These are phyloP conservation scores for Polypedilum vanderplanki DNA, from an alignment of 1,140 invertebrate species.

Conservation along the genomic window DNA sequence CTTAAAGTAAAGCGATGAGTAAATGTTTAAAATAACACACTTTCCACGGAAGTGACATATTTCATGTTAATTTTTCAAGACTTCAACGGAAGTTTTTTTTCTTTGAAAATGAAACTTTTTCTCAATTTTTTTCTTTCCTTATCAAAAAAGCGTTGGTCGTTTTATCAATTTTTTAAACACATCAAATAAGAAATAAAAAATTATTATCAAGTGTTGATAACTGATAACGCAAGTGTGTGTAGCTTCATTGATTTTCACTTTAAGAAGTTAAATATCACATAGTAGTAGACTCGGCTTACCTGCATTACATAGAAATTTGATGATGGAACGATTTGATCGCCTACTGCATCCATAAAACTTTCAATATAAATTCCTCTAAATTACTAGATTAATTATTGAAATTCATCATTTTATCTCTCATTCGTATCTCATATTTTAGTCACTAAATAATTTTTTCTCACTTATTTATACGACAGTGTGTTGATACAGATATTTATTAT, in stretches of 20 bases:
- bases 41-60: constrained; percentile 11
- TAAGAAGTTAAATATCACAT: background rate
- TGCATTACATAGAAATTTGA: constrained; percentile 45
- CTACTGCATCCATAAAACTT: constrained; percentile 44
- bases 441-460: too few species aligned
- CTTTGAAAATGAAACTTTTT: background rate
- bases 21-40: background rate
- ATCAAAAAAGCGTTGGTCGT: background rate
- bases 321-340: constrained; percentile 43
- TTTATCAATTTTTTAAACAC: background rate
- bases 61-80: background rate
- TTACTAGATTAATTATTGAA: background rate
- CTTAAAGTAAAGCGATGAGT: background rate
- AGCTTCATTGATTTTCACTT: background rate
- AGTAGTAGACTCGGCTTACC: constrained; percentile 35
- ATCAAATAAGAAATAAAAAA: constrained; percentile 5
- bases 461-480: too few species aligned
- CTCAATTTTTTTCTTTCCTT: background rate
- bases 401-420: background rate
- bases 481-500: too few species aligned
- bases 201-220: constrained; percentile 19
- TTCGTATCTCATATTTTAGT: background rate
- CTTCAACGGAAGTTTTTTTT: background rate
- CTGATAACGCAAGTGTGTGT: background rate
- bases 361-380: background rate